Evolutionary conservation across 2,113 vertebrate genomes (phyloP), one percentile per base, ranked within the genome.

Genomic region (Periophthalmus modestus): DNA sequence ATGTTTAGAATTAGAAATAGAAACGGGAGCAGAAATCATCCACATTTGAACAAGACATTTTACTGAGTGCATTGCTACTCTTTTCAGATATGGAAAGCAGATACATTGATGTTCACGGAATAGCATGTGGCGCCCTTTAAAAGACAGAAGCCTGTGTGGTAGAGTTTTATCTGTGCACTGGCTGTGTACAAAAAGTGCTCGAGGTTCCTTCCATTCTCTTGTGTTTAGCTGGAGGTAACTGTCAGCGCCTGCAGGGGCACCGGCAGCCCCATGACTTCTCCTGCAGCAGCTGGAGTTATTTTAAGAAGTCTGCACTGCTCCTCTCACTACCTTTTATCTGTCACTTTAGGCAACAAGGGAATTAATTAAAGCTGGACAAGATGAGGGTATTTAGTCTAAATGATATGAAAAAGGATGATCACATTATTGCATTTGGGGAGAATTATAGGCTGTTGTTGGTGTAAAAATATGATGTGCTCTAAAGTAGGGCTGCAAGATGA

Each of bases 201-300:
- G 18, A 46, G 80, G 83, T 81, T 75, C 55, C 68, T 87, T 80
- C 86, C 71, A 73, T 77, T 77, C 78, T 73, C 73, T 77, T 62
- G 78, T 77, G 71, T 85, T 82, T 88, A 63, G 83, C 89, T 79
- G 43, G 72, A 81, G 86, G 89, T 89, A 85, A 69, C 83, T 87
- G 84, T 81, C 80, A 71, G 62, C 43, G 86, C 89, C 89, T 85
- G 82, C 63, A 86, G 89, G 83, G 88, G 79, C 72, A 87, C 83
- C 81, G 73, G 73, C 59, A 81, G 78, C 73, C 81, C 70, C 70
- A 72, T 83, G 77, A 80, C 75, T 88, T 69, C 73, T 72, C 46
- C 66, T 47, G 72, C 77, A 72, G 80, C 74, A 84, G 66, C 23
- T 43, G 61, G 67, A 81, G 77, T 81, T 89, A 81, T 89, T 69